Evolutionary conservation across 2,797 vertebrate genomes (phyloP), one percentile per base, ranked within the genome.

Genomic region (Limnodromus scolopaceus): DNA sequence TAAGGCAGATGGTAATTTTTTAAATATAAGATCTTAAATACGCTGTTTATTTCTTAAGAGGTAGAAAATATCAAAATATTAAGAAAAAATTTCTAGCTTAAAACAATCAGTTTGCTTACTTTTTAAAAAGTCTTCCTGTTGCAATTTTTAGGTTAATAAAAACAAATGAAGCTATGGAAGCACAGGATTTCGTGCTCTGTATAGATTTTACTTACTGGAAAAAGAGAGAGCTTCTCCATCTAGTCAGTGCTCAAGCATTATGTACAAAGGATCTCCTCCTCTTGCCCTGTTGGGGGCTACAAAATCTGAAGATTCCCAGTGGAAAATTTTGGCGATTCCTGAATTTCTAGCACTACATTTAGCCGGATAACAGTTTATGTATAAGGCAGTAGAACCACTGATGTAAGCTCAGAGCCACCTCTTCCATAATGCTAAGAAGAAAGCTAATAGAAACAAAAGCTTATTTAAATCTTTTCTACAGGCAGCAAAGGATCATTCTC

Each of bases 1-100:
- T 98, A 98, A 98, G 98, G 98, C 98, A 98, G 97, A 96, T 94
- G 98, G 98, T 97, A 55, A 49, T 89, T 96, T 89, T 94, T 95
- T 46, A 95, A 95, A 97, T 97, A 97, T 49, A 97, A 97, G 95
- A 93, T 96, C 90, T 94, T 97, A 97, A 97, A 97, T 96, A 97
- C 4, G 38, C 74, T 96, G 58, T 92, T 97, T 93, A 93, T 93
- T 89, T 97, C 89, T 97, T 80, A 96, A 97, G 98, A 98, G 98
- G 98, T 98, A 98, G 98, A 98, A 98, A 97, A 98, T 97, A 97
- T 93, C 90, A 95, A 96, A 98, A 90, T 93, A 93, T 87, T 96
- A 96, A 76, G 96, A 97, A 98, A 95, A 97, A 77, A 72, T 30
- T 87, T 87, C 87, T 97, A 94, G 78, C 92, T 97, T 94, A 93